These are phyloP conservation scores for Dioctria rufipes DNA, from an alignment of 2,888 invertebrate genomes.

Conservation along the genomic window DNA sequence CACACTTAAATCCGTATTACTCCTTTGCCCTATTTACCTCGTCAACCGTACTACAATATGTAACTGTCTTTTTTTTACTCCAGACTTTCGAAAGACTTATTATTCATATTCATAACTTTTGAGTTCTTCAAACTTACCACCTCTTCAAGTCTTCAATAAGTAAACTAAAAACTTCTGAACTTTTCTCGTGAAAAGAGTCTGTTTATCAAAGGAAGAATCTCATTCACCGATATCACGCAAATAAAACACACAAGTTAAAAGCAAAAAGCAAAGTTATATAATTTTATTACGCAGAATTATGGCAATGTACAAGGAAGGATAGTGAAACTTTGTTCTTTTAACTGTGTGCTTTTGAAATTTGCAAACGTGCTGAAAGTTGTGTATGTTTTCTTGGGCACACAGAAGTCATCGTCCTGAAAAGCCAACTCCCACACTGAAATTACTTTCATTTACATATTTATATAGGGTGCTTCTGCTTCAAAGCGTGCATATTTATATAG, in stretches of 20 bases:
- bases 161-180: too few species aligned
- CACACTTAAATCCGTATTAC: too few species aligned
- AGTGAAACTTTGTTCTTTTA: background rate
- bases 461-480: background rate
- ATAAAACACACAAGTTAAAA: background rate
- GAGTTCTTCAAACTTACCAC: too few species aligned
- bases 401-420: background rate
- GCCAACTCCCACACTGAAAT: background rate
- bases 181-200: too few species aligned
- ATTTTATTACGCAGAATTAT: conserved; percentile 6
- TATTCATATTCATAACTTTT: too few species aligned
- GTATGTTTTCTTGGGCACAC: background rate
- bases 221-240: background rate
- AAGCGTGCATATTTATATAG: background rate
- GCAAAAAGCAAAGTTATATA: background rate
- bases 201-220: background rate
- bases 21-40: too few species aligned
- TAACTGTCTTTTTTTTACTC: too few species aligned
- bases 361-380: background rate
- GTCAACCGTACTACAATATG: too few species aligned
- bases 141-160: too few species aligned
- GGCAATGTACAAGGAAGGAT: background rate
- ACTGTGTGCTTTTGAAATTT: background rate
- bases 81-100: too few species aligned
- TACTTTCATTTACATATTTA: conserved; percentile 6